phyloP scores from a whole-genome alignment of 2,888 invertebrate species.

The Rhyacophila evoluta region DNA sequence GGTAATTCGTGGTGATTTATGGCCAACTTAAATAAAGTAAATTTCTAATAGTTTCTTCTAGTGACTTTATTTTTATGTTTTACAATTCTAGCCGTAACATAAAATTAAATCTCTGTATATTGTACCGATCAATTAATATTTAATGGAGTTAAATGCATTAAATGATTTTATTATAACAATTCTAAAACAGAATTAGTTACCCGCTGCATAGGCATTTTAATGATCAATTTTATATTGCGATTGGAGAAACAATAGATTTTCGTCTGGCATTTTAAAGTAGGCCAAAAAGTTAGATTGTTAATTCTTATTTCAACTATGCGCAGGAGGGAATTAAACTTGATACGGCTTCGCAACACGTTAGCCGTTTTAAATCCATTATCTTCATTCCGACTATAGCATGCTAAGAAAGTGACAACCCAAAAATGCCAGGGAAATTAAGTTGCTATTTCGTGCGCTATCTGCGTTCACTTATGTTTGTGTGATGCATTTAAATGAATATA shows the following conservation, averaged over 20 bases:
- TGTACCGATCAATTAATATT: too few relatives aligned
- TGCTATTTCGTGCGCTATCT: background rate
- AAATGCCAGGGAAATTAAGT: background rate
- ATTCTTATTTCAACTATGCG: background rate
- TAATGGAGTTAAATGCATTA: too few relatives aligned
- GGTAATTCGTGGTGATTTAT: too few relatives aligned
- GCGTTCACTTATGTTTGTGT: background rate
- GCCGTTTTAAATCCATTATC: constrained; percentile 22
- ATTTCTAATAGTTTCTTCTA: too few relatives aligned
- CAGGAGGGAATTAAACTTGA: constrained; percentile 5
- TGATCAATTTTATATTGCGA: background rate
- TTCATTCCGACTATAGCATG: background rate
- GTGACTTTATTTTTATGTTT: too few relatives aligned
- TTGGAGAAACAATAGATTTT: background rate
- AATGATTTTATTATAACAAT: too few relatives aligned
- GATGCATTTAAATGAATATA: background rate
- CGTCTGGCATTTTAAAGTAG: background rate
- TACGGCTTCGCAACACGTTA: constrained; percentile 16
- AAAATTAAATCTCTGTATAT: too few relatives aligned
- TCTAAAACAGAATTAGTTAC: too few relatives aligned
- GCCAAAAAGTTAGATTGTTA: background rate
- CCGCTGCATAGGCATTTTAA: too few relatives aligned
- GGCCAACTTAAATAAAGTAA: too few relatives aligned
- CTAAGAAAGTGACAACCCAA: background rate
- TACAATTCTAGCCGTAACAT: too few relatives aligned